Evolutionary conservation across 2,113 vertebrate species (phyloP).

Genomic region (Tapirus terrestris): DNA sequence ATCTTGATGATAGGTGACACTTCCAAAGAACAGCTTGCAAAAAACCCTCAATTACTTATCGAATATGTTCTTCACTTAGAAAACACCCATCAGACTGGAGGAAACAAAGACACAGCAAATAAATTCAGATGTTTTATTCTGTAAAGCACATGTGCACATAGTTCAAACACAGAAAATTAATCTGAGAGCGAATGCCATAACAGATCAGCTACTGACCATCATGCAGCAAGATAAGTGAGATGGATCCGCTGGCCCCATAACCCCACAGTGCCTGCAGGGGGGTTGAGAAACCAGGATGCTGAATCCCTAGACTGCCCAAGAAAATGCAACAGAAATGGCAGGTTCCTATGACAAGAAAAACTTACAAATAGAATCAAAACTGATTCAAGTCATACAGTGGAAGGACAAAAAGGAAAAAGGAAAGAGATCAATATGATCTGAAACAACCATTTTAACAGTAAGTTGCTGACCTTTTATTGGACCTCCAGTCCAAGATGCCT

Average conservation of each 20-base stretch:
- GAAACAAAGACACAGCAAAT: slow-evolving; percentile 52
- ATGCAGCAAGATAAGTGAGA: slow-evolving; percentile 89
- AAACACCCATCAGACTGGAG: background rate
- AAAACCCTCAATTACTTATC: background rate
- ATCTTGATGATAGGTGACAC: background rate
- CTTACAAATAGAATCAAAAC: slow-evolving; percentile 88
- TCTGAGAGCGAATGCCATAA: slow-evolving; percentile 86
- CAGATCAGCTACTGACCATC: slow-evolving; percentile 88
- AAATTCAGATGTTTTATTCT: slow-evolving; percentile 87
- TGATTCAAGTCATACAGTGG: slow-evolving; percentile 88
- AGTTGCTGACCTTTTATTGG: slow-evolving; percentile 84
- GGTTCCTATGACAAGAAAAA: slow-evolving; percentile 85
- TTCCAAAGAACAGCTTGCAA: background rate
- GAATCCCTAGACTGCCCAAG: slow-evolving; percentile 81
- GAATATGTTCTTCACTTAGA: background rate
- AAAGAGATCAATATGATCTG: slow-evolving; percentile 94
- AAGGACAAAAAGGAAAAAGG: slow-evolving; percentile 82
- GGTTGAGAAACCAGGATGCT: slow-evolving; percentile 79
- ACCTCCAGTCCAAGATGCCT: slow-evolving; percentile 55
- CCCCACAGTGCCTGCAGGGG: slow-evolving; percentile 83
- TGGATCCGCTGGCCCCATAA: slow-evolving; percentile 78
- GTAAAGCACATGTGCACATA: slow-evolving; percentile 91
- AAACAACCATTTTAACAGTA: slow-evolving; percentile 81
- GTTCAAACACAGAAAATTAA: slow-evolving; percentile 90
- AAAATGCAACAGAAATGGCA: slow-evolving; percentile 82